A percentile compares a stretch with the other conserved stretches of the same genome.
phyloP scores from a whole-genome alignment of 2,888 invertebrate genomes.

The Drosophila multiciliata region DNA sequence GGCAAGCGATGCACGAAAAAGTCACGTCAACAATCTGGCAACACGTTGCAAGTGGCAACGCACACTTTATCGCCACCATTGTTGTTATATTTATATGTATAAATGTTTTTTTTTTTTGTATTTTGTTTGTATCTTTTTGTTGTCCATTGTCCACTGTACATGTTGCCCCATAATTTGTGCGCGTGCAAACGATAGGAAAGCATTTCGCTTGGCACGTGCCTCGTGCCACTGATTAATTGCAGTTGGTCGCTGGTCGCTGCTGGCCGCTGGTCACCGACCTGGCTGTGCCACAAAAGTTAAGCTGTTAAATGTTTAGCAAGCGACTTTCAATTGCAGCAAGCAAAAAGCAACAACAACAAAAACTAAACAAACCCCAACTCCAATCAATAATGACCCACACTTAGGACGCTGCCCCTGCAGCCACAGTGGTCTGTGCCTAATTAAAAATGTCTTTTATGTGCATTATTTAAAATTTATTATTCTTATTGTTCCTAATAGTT shows the following conservation, averaged over 20 bases:
- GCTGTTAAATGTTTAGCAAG: slow-evolving; percentile 63
- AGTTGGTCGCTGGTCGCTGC: slow-evolving; percentile 26
- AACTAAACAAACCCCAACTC: neutral
- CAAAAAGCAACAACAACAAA: slow-evolving; percentile 1
- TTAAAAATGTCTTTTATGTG: neutral
- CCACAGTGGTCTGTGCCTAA: neutral
- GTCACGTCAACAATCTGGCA: slow-evolving; percentile 74
- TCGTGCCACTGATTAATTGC: slow-evolving; percentile 76
- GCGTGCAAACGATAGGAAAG: slow-evolving; percentile 63
- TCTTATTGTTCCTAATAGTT: neutral
- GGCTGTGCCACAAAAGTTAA: slow-evolving; percentile 48
- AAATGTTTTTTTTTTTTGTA: slow-evolving; percentile 14
- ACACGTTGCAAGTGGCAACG: slow-evolving; percentile 75
- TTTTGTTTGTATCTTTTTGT: slow-evolving; percentile 23
- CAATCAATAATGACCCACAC: neutral
- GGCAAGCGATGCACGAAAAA: slow-evolving; percentile 34
- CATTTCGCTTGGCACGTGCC: slow-evolving; percentile 54
- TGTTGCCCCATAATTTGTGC: slow-evolving; percentile 59
- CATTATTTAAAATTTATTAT: neutral
- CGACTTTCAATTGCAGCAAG: slow-evolving; percentile 35
- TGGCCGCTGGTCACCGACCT: neutral
- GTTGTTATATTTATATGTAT: slow-evolving; percentile 5
- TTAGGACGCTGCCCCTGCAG: slow-evolving; percentile 9
- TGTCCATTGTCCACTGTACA: slow-evolving; percentile 18
- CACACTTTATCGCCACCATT: slow-evolving; percentile 63